phyloP scores from a whole-genome alignment of 2,888 invertebrate genomes.

The Xylota sylvarum region DNA sequence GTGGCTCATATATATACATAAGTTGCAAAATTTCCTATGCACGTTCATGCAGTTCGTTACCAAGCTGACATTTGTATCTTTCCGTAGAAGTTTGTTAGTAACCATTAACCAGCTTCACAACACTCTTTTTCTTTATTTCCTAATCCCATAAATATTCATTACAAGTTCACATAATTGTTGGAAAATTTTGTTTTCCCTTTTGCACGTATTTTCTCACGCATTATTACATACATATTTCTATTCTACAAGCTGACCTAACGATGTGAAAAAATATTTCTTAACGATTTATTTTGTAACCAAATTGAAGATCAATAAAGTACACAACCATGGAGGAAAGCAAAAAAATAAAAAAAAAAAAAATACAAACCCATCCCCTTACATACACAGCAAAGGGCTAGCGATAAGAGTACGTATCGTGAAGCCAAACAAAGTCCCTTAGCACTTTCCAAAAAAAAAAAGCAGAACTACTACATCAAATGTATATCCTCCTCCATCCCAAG shows the following conservation, averaged over 20 bases:
- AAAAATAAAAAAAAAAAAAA: constrained; percentile 11
- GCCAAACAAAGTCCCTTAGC: constrained; percentile 25
- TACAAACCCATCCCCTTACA: background rate
- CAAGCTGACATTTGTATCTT: no score
- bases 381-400: background rate
- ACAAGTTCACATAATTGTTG: constrained; percentile 14
- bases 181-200: constrained; percentile 5
- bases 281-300: constrained; percentile 30
- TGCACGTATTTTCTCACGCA: background rate
- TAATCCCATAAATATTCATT: constrained; percentile 36
- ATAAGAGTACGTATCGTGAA: constrained; percentile 3
- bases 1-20: no score
- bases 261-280: no score
- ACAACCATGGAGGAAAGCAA: constrained; percentile 24
- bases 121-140: background rate
- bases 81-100: no score
- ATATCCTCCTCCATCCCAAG: background rate
- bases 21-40: no score
- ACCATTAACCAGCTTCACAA: background rate
- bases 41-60: no score
- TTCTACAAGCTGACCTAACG: background rate
- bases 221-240: constrained; percentile 2
- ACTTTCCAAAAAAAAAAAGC: background rate
- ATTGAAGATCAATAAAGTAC: constrained; percentile 35
- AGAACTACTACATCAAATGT: background rate